A percentile compares a stretch with the other conserved stretches of the same genome.
Conservation (phyloP, 2,888 invertebrate genomes). For the Helleia helle region DNA sequence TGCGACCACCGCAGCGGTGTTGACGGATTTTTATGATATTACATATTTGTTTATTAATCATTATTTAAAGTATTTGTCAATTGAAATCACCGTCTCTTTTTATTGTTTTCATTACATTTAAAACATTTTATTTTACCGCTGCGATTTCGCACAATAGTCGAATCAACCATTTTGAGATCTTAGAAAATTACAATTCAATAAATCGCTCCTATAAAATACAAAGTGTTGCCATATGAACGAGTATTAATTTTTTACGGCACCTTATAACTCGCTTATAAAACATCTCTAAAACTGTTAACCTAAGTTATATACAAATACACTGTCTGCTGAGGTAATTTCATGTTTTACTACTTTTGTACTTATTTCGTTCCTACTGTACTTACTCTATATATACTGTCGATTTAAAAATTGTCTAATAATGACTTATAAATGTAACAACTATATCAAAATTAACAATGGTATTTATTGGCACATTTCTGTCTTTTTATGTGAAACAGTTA, state of each 20-base stretch:
- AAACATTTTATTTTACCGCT: not conserved
- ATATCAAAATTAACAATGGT: conserved; percentile 51
- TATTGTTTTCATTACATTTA: not conserved
- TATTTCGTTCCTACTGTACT: conserved; percentile 25
- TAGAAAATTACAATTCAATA: conserved; percentile 53
- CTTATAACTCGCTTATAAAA: conserved; percentile 50
- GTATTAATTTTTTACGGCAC: conserved; percentile 19
- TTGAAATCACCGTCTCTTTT: too few relatives aligned
- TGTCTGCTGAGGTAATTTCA: conserved; percentile 60
- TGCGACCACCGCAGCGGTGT: too few relatives aligned
- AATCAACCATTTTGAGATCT: conserved; percentile 52
- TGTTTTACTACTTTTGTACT: conserved; percentile 36
- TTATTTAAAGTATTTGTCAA: too few relatives aligned
- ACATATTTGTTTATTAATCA: too few relatives aligned
- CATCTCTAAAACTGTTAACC: conserved; percentile 35
- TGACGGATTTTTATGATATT: too few relatives aligned
- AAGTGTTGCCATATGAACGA: conserved; percentile 41
- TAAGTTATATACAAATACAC: conserved; percentile 59
- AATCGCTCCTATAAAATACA: conserved; percentile 39
- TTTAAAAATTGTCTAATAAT: conserved; percentile 32
- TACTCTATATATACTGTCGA: conserved; percentile 43
- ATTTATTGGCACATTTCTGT: conserved; percentile 61
- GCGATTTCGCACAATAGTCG: not conserved
- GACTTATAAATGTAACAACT: conserved; percentile 68
- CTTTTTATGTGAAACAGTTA: conserved; percentile 32